Evolutionary conservation across 2,888 invertebrate genomes (phyloP).

Genomic region (Pseudolycoriella hygida): DNA sequence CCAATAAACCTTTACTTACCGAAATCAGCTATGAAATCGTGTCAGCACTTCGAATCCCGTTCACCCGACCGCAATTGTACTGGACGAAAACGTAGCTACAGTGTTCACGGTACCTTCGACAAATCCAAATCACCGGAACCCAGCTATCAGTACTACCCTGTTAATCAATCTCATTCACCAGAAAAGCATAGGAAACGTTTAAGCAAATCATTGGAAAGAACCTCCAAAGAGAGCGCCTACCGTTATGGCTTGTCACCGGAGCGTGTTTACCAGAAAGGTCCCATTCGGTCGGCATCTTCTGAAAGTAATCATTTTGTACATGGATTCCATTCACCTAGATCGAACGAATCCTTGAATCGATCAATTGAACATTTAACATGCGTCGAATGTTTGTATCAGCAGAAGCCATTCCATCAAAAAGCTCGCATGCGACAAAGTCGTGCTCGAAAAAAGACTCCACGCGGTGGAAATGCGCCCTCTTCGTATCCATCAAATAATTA

Average conservation of each 20-base stretch:
- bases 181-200: constrained; percentile 14
- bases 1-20: neutral
- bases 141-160: constrained; percentile 27
- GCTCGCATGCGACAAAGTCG: constrained; percentile 40
- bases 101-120: constrained; percentile 27
- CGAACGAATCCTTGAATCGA: constrained; percentile 35
- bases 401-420: constrained; percentile 46
- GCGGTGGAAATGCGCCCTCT: constrained; percentile 15
- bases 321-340: constrained; percentile 24
- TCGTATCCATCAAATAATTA: neutral
- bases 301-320: constrained; percentile 27
- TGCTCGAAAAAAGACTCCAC: constrained; percentile 36
- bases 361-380: constrained; percentile 52
- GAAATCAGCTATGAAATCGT: constrained; percentile 5
- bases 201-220: constrained; percentile 28
- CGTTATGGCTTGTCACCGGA: constrained; percentile 25
- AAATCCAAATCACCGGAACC: constrained; percentile 20
- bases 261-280: constrained; percentile 22
- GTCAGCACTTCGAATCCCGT: constrained; percentile 24
- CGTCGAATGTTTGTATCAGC: constrained; percentile 53
- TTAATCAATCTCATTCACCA: constrained; percentile 15
- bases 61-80: constrained; percentile 22
- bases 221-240: constrained; percentile 23
- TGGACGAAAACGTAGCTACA: constrained; percentile 23
- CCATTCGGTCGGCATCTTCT: constrained; percentile 26